Conservation (phyloP, 1,140 invertebrate species). For the Macrobrachium rosenbergii region DNA sequence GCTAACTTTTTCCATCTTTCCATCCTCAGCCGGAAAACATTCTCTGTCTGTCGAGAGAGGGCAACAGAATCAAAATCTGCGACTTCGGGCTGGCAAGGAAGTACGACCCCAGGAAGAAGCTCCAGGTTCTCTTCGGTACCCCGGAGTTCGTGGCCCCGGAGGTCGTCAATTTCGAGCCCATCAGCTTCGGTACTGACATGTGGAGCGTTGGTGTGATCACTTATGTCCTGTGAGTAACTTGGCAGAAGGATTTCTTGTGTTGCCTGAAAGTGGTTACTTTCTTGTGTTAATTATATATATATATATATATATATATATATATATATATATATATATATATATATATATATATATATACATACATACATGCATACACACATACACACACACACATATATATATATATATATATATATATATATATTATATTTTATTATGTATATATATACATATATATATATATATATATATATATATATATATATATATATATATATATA, state of each 20-base stretch:
- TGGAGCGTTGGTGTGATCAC: conserved; percentile 98
- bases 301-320: too few species aligned
- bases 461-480: too few species aligned
- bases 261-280: background rate
- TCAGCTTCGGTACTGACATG: conserved; percentile 95
- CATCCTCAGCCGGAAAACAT: conserved; percentile 94
- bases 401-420: too few species aligned
- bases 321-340: too few species aligned
- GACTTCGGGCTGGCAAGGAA: conserved; percentile 95
- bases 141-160: conserved; percentile 99
- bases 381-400: too few species aligned
- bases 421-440: too few species aligned
- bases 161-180: conserved; percentile 98
- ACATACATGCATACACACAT: too few species aligned
- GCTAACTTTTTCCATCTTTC: conserved; percentile 68
- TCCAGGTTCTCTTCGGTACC: conserved; percentile 95
- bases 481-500: too few species aligned
- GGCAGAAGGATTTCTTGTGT: background rate
- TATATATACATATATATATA: too few species aligned
- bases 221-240: conserved; percentile 92
- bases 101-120: conserved; percentile 91
- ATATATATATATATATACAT: too few species aligned
- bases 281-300: too few species aligned
- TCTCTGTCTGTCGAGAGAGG: conserved; percentile 91
- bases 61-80: conserved; percentile 98